Evolutionary conservation across 2,888 invertebrate genomes (phyloP).

Genomic region (Caenorhabditis panamensis): DNA sequence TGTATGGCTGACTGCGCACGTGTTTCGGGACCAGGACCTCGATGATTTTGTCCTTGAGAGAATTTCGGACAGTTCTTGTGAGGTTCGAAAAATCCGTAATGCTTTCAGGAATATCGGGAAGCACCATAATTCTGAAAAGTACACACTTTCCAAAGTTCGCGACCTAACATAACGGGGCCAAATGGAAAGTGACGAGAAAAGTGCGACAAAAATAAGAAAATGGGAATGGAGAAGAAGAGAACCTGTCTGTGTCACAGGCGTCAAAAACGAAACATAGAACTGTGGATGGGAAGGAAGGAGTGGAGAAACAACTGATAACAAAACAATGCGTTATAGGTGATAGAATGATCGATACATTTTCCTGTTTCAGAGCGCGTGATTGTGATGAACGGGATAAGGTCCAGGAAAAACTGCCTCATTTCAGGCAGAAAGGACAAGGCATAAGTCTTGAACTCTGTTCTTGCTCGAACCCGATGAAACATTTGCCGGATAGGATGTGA

Average conservation of each 20-base stretch:
- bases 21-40: slow-evolving; percentile 26
- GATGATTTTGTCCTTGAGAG: not conserved
- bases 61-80: not conserved
- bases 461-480: too few relatives aligned
- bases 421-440: not conserved
- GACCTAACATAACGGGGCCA: not conserved
- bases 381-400: too few relatives aligned
- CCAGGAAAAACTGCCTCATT: too few relatives aligned
- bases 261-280: not conserved
- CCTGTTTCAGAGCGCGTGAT: not conserved
- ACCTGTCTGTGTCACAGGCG: not conserved
- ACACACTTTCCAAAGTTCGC: not conserved
- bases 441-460: too few relatives aligned
- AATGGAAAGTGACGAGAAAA: not conserved
- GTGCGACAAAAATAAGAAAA: not conserved
- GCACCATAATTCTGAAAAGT: too few relatives aligned
- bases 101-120: not conserved
- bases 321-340: not conserved
- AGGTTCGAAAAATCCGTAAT: not conserved
- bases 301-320: slow-evolving; percentile 13
- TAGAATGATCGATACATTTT: not conserved
- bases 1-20: not conserved
- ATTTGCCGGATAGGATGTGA: too few relatives aligned
- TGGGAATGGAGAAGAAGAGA: not conserved
- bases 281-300: not conserved